phyloP scores from a whole-genome alignment of 2,113 vertebrate genomes.

The Craseonycteris thonglongyai region DNA sequence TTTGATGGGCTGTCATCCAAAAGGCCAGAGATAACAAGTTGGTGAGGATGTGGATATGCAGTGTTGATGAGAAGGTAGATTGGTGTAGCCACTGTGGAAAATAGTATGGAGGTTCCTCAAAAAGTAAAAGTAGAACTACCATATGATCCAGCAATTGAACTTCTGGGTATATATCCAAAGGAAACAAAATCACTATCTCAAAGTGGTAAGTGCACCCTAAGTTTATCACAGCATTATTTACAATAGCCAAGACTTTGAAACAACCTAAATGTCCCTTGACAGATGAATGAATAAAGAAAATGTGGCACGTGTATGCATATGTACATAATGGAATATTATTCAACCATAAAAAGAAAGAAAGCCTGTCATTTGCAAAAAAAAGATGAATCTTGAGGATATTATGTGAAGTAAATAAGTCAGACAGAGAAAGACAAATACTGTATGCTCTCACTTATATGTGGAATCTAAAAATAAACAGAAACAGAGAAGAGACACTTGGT shows the following conservation, averaged over 20 bases:
- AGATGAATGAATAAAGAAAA: background rate
- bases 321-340: background rate
- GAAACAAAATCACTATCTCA: background rate
- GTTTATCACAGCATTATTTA: background rate
- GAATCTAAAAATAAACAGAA: background rate
- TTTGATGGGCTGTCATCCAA: background rate
- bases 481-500: background rate
- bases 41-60: background rate
- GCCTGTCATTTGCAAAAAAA: background rate
- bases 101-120: background rate
- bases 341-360: background rate
- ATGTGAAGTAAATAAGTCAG: background rate
- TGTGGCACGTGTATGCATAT: background rate
- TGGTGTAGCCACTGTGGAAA: background rate
- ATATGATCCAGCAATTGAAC: background rate
- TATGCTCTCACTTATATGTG: background rate
- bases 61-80: background rate
- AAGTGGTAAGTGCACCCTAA: background rate
- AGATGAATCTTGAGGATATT: background rate
- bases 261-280: background rate
- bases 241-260: background rate
- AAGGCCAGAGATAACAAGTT: background rate
- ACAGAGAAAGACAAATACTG: background rate
- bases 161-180: background rate
- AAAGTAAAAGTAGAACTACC: background rate